Base-by-base conservation (phyloP, 2,888 invertebrate species). In the Pristionchus maxplancki region DNA sequence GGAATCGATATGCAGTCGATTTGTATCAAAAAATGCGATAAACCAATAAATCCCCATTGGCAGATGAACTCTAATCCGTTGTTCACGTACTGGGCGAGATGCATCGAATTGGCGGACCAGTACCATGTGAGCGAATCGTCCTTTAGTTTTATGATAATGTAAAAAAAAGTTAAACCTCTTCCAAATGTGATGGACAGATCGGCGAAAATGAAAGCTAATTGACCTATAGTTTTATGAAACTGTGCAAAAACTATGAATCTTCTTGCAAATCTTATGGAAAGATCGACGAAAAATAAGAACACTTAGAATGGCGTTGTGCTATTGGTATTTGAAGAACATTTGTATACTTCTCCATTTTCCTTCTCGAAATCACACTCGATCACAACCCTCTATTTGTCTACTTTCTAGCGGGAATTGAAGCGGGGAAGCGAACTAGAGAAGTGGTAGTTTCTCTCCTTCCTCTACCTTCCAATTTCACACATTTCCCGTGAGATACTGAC, bases 51-150 rank as follows among this genome's bases (percentile, higher is more conserved):
- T 58, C n/a, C 48, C 31, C 24, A 17, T 28, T 87, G 67, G 1
- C 58, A 88, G 88, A 62, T 58, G 62, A 88, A 78, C 40, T 58
- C 78, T 31, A 58, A 28, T 81, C 48, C 91, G 1, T 88, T 92
- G 20, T 92, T 92, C 90, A 92, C 91, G n/a, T 92, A 92, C 71
- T 92, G 92, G 92, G 92, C 92, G 28, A 48, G 92, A 87, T 93
- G 93, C 87, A 89, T 92, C 74, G 90, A 93, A 78, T 90, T 91
- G 31, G 91, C 91, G 1, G 74, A 84, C 48, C 44, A 62, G 34
- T 44, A 87, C 74, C 88, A 81, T 83, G 88, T 88, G 5, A 44
- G 82, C 20, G 15, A 44, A 17, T 31, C 34, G 9, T 53, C 5
- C 17, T 62, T 62, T 28, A 62, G 2, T 50, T 4, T 50, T 50